These are phyloP conservation scores for Nesoenas mayeri DNA, from an alignment of 2,113 vertebrate genomes.

Conservation along the genomic window DNA sequence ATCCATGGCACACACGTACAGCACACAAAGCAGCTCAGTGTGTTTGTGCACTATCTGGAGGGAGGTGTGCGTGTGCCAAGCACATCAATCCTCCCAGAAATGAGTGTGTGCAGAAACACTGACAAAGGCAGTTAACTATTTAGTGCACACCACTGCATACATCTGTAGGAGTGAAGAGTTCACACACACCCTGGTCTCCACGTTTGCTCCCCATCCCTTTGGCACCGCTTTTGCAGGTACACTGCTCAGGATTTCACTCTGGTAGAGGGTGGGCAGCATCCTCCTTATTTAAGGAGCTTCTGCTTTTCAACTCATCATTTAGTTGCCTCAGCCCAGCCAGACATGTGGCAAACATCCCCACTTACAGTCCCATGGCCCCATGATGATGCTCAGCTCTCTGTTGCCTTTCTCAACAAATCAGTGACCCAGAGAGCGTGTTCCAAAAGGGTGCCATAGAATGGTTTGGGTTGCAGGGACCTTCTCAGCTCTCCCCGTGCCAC, in stretches of 20 bases:
- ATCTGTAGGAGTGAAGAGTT: not conserved
- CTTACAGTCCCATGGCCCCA: not conserved
- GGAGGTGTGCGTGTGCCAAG: not conserved
- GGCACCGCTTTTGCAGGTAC: not conserved
- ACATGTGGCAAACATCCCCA: accelerated
- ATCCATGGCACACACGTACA: accelerated
- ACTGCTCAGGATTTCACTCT: not conserved
- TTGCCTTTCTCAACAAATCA: not conserved
- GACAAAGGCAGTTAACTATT: not conserved
- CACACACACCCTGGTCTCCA: accelerated
- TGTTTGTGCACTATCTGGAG: not conserved
- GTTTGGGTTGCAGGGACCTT: too few relatives aligned
- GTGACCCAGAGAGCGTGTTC: not conserved
- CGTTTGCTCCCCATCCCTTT: not conserved
- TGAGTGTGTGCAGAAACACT: not conserved
- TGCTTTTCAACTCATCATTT: not conserved
- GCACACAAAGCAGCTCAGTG: constrained; percentile 23
- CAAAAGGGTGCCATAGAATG: not conserved
- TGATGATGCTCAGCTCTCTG: not conserved
- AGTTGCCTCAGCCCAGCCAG: not conserved
- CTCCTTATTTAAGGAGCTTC: not conserved
- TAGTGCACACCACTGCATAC: accelerated
- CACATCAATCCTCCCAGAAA: not conserved
- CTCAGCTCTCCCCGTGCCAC: too few relatives aligned
- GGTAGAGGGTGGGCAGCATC: accelerated